Evolutionary conservation across 2,888 invertebrate species (phyloP).

Genomic region (Trissoscelio sp.): DNA sequence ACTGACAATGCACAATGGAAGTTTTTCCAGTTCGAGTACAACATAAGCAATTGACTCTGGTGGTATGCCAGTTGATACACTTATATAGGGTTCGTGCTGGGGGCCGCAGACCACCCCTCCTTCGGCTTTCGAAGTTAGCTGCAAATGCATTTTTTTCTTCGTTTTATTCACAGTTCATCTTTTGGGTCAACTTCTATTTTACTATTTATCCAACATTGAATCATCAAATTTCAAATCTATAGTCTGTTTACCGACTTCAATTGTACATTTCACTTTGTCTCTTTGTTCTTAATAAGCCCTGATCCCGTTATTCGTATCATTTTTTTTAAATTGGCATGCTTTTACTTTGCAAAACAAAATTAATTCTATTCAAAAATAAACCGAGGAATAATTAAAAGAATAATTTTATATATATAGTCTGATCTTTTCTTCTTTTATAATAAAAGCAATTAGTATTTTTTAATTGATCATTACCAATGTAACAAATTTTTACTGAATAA

Average conservation of each 20-base stretch:
- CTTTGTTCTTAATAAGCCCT: too few species aligned
- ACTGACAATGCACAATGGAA: slow-evolving; percentile 57
- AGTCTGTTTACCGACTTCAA: background rate
- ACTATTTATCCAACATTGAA: background rate
- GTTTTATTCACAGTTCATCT: slow-evolving; percentile 20
- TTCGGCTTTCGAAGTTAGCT: too few species aligned
- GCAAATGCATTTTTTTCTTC: too few species aligned
- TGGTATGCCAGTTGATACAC: slow-evolving; percentile 73
- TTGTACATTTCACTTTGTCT: too few species aligned
- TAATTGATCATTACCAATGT: too few species aligned
- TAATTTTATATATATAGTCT: too few species aligned
- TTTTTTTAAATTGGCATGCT: too few species aligned
- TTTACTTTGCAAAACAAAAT: too few species aligned
- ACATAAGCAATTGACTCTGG: slow-evolving; percentile 77
- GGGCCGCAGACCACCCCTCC: slow-evolving; percentile 76
- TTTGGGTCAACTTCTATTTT: slow-evolving; percentile 18
- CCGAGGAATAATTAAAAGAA: background rate
- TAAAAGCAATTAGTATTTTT: too few species aligned
- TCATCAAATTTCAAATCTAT: background rate
- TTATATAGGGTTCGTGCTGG: slow-evolving; percentile 78
- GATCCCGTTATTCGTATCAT: too few species aligned
- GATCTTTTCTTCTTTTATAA: background rate
- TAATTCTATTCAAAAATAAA: background rate
- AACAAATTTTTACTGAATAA: background rate
- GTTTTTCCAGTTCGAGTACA: slow-evolving; percentile 72